Conservation (phyloP, 2,797 vertebrate genomes). For the Falco rusticolus region DNA sequence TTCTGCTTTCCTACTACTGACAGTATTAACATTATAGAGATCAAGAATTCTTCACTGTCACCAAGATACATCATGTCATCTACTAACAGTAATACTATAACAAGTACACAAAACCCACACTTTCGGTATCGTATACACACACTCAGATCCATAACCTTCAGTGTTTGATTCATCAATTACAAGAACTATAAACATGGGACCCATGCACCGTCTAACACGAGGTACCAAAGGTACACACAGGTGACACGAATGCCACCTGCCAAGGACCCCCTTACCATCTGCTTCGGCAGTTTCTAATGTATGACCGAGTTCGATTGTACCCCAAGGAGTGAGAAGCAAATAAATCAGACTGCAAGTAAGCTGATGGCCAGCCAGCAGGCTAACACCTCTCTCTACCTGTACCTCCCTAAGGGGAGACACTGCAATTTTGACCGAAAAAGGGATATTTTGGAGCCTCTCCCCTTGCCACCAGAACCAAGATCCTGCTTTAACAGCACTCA, state of each 20-base stretch:
- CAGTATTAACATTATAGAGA: background rate
- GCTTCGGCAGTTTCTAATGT: background rate
- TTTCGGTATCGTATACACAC: background rate
- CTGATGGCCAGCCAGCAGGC: background rate
- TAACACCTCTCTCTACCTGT: background rate
- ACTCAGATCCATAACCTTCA: background rate
- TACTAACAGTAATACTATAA: background rate
- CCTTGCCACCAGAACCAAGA: background rate
- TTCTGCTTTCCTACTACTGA: background rate
- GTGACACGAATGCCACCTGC: rapidly evolving
- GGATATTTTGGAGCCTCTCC: background rate
- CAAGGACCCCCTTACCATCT: background rate
- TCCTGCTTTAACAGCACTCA: background rate
- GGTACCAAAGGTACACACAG: background rate
- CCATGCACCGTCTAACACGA: rapidly evolving
- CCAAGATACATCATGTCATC: background rate
- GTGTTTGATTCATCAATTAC: background rate
- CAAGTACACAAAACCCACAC: background rate
- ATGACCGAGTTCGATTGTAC: background rate
- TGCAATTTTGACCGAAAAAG: background rate
- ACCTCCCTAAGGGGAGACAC: background rate
- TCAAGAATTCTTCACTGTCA: background rate
- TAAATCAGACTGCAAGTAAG: background rate
- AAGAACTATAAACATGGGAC: background rate
- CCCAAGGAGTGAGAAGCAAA: background rate